Percentiles rank a stretch among this genome's conserved stretches.
Conservation (phyloP, 2,888 invertebrate species). For the Spodoptera littoralis region DNA sequence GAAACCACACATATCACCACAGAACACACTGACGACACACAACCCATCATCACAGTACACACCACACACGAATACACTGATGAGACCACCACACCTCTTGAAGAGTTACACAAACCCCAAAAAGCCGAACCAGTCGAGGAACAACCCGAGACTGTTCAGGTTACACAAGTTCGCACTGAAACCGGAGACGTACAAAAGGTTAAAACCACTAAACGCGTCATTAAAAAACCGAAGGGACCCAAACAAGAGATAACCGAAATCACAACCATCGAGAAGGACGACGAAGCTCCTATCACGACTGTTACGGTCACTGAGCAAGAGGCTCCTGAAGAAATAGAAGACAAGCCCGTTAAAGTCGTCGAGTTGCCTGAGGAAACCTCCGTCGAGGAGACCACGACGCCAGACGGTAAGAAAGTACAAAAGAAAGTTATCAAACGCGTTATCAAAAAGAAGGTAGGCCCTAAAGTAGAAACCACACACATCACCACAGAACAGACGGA, state of each 20-base stretch:
- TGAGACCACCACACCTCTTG: slow-evolving; percentile 49
- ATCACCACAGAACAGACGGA: slow-evolving; percentile 48
- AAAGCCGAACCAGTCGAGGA: slow-evolving; percentile 57
- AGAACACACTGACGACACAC: slow-evolving; percentile 70
- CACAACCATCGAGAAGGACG: slow-evolving; percentile 52
- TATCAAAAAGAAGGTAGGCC: slow-evolving; percentile 76
- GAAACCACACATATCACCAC: slow-evolving; percentile 21
- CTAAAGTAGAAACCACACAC: slow-evolving; percentile 61
- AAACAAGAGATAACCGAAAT: slow-evolving; percentile 49
- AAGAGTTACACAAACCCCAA: slow-evolving; percentile 26
- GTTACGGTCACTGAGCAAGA: slow-evolving; percentile 53
- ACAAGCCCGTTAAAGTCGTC: slow-evolving; percentile 62
- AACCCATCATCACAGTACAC: slow-evolving; percentile 76
- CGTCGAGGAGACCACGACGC: slow-evolving; percentile 60
- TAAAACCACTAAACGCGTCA: slow-evolving; percentile 32
- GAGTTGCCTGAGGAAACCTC: slow-evolving; percentile 71
- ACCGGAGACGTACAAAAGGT: slow-evolving; percentile 27
- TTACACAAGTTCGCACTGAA: slow-evolving; percentile 18
- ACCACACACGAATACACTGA: slow-evolving; percentile 69
- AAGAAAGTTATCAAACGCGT: slow-evolving; percentile 70
- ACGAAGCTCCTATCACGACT: slow-evolving; percentile 53
- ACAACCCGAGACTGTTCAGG: slow-evolving; percentile 13
- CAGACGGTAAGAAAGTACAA: slow-evolving; percentile 65
- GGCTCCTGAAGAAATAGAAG: not conserved
- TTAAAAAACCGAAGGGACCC: slow-evolving; percentile 33